A percentile compares a stretch with the other conserved stretches of the same genome.
These are phyloP conservation scores for Geothlypis trichas DNA, from an alignment of 2,113 vertebrate species.

Conservation along the genomic window DNA sequence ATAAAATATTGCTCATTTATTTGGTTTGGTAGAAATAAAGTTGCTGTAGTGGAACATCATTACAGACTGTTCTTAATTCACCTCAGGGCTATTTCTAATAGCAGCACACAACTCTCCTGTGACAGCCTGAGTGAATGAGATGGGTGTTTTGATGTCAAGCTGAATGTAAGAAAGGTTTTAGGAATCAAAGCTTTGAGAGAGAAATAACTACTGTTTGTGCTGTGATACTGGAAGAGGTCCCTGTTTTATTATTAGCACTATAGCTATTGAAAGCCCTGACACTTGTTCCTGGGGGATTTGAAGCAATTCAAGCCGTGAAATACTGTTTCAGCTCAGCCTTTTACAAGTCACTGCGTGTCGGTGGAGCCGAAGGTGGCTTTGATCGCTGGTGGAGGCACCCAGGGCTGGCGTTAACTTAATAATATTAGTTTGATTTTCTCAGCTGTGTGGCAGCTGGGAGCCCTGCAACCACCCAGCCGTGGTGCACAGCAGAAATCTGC, in stretches of 20 bases:
- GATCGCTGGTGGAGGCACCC: background rate
- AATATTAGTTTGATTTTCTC: background rate
- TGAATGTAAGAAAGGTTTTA: constrained; percentile 48
- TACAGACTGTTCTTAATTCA: constrained; percentile 52
- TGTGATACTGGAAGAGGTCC: constrained; percentile 21
- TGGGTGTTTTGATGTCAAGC: constrained; percentile 56
- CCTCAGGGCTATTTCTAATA: constrained; percentile 48
- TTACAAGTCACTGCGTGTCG: background rate
- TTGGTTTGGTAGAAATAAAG: constrained; percentile 39
- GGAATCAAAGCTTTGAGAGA: constrained; percentile 54
- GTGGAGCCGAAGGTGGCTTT: background rate
- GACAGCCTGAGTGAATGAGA: constrained; percentile 48
- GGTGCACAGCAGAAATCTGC: background rate
- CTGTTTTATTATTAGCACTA: constrained; percentile 21
- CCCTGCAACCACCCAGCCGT: background rate
- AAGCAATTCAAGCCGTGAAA: constrained; percentile 27
- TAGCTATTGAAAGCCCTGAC: constrained; percentile 32
- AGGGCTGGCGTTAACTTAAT: background rate
- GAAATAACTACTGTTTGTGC: constrained; percentile 37
- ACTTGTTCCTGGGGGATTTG: constrained; percentile 15
- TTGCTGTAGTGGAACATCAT: constrained; percentile 55
- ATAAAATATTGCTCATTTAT: constrained; percentile 47
- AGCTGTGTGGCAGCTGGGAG: background rate
- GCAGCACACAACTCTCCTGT: constrained; percentile 17
- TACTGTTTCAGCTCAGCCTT: background rate